Conservation (phyloP, 2,888 invertebrate species). For the Zeuzera pyrina region DNA sequence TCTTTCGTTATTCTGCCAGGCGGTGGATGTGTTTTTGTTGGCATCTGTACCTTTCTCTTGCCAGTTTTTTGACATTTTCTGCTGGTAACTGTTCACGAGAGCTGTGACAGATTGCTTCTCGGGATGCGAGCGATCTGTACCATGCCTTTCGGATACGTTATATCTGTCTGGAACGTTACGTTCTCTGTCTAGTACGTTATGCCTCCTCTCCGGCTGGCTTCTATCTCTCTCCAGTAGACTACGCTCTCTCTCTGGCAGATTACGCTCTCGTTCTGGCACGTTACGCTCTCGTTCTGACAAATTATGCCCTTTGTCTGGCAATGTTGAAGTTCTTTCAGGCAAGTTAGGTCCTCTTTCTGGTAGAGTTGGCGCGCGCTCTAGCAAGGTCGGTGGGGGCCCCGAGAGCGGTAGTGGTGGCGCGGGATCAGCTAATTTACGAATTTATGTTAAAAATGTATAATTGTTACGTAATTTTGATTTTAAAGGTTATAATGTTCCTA, state of each 20-base stretch:
- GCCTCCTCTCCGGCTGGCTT: too few relatives aligned
- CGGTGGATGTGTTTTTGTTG: slow-evolving; percentile 34
- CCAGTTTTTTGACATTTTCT: slow-evolving; percentile 38
- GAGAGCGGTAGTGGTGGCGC: slow-evolving; percentile 45
- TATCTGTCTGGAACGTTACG: too few relatives aligned
- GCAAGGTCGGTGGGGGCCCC: slow-evolving; percentile 31
- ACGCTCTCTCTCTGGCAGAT: too few relatives aligned
- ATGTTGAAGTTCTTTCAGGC: slow-evolving; percentile 26
- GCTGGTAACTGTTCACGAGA: slow-evolving; percentile 58
- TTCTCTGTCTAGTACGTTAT: too few relatives aligned
- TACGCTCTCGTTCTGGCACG: too few relatives aligned
- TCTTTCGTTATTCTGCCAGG: slow-evolving; percentile 19
- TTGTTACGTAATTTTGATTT: too few relatives aligned
- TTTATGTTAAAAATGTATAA: too few relatives aligned
- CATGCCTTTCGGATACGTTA: too few relatives aligned
- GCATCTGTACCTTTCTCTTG: slow-evolving; percentile 25
- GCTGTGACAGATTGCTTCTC: slow-evolving; percentile 49
- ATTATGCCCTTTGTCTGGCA: slow-evolving; percentile 11
- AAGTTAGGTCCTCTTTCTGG: slow-evolving; percentile 28
- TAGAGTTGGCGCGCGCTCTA: slow-evolving; percentile 29
- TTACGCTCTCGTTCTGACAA: slow-evolving; percentile 2
- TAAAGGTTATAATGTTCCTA: too few relatives aligned
- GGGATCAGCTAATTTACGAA: slow-evolving; percentile 28
- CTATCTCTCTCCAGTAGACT: too few relatives aligned
- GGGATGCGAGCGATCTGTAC: too few relatives aligned